Base-by-base conservation (phyloP, 1,140 invertebrate genomes). In the Caenorhabditis tropicalis region DNA sequence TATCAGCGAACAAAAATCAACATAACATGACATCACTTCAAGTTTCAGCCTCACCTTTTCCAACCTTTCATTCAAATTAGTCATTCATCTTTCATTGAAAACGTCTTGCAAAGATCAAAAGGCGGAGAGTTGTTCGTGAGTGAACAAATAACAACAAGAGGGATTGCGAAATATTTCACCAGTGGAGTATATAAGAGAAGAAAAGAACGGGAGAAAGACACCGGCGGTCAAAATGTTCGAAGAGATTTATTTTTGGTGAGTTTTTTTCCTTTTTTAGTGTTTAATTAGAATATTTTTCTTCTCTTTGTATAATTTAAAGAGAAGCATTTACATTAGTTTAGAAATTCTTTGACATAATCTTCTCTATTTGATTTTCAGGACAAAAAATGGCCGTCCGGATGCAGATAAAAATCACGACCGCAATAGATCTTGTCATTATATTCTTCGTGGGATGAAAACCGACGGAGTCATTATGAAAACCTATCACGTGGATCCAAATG, bases 161-260 rank as follows among this genome's bases (percentile, higher is more conserved):
- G 24, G 1, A 36, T 65, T 36, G 58, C 58, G 58, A 65, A 65
- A 65, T 65, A 65, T 65, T 65, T n/a, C 58, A 36, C 9, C 58
- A 36, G 10, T 2, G 10, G 31, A 19, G 58, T 65, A 65, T 65
- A 36, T 33, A 65, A 65, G 58, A 36, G 16, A 19, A 10, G n/a
- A n/a, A 7, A 36, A 19, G 9, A 36, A 29, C 10, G 10, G 21
- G 29, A 65, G 19, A 65, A 31, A 7, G 58, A 19, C 58, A 65
- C 31, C 58, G 31, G 58, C 58, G 58, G 58, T 65, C 58, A 65
- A 65, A 19, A 65, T 65, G 58, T 65, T 65, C 58, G 58, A 65
- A 31, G 58, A 65, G 33, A 65, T 65, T 36, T 65, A 65, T 65
- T 65, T 33, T 65, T 65, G 58, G 58, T 65, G 58, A 65, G 58